Percentiles rank a stretch among this genome's conserved stretches.
Evolutionary conservation across 2,797 vertebrate genomes (phyloP).

Genomic region (Anguilla marmorata): DNA sequence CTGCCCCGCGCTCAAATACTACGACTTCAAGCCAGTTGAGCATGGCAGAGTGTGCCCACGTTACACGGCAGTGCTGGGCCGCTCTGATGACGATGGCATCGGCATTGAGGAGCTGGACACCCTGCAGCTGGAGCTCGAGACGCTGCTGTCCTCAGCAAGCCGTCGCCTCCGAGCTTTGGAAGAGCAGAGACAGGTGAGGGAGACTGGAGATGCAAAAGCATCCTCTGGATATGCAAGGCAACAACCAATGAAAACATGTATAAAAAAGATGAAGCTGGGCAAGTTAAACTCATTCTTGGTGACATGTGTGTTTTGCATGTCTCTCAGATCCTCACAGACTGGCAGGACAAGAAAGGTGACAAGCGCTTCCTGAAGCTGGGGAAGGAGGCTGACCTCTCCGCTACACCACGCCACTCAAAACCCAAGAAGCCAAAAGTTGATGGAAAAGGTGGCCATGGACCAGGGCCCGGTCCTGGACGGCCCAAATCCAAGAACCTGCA

Average conservation of each 20-base stretch:
- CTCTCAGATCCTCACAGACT: constrained; percentile 93
- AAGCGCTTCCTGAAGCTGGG: constrained; percentile 88
- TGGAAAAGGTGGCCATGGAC: constrained; percentile 85
- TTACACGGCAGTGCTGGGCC: constrained; percentile 91
- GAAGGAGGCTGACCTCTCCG: constrained; percentile 87
- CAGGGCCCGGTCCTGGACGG: constrained; percentile 87
- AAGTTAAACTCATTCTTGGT: not conserved
- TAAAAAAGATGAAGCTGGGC: not conserved
- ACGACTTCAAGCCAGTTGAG: constrained; percentile 97
- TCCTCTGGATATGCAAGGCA: not conserved
- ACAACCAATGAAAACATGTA: not conserved
- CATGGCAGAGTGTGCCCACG: constrained; percentile 93
- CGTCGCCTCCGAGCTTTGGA: constrained; percentile 90
- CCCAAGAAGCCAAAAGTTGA: constrained; percentile 97
- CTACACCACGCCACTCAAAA: constrained; percentile 88
- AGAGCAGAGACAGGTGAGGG: constrained; percentile 91
- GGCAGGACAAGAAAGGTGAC: constrained; percentile 98
- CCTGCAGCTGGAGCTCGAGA: constrained; percentile 95
- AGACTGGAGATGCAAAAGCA: not conserved
- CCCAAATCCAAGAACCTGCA: constrained; percentile 95
- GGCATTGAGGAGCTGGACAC: constrained; percentile 98
- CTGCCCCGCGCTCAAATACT: constrained; percentile 93
- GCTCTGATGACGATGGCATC: constrained; percentile 95
- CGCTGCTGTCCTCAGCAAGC: constrained; percentile 90
- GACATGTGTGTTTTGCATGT: not conserved